Evolutionary conservation across 2,888 invertebrate genomes (phyloP).

Genomic region (Euphydryas editha): DNA sequence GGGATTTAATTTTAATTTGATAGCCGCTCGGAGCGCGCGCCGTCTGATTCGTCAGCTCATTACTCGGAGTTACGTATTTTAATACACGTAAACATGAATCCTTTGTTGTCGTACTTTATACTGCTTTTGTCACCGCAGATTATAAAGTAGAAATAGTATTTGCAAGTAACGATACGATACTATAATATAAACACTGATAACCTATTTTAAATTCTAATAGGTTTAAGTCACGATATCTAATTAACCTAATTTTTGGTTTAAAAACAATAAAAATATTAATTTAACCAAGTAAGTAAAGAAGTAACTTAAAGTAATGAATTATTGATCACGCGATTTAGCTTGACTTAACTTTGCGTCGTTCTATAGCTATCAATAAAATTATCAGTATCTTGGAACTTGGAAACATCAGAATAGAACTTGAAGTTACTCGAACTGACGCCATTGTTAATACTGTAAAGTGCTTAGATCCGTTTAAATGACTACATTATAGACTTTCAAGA

Average conservation of each 20-base stretch:
- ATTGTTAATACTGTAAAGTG: constrained; percentile 22
- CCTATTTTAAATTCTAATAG: constrained; percentile 3
- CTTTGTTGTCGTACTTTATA: constrained; percentile 16
- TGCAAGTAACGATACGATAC: neutral
- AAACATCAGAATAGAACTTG: constrained; percentile 9
- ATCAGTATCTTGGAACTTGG: constrained; percentile 11
- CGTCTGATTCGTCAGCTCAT: constrained; percentile 68
- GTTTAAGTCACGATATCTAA: constrained; percentile 1
- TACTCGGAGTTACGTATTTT: constrained; percentile 38
- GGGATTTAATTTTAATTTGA: constrained; percentile 78
- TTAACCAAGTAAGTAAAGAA: neutral
- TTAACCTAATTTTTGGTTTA: neutral
- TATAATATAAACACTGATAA: neutral
- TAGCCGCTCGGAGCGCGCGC: constrained; percentile 62
- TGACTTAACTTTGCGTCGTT: neutral
- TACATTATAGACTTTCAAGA: constrained; percentile 11
- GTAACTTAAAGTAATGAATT: neutral
- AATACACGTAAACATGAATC: constrained; percentile 31
- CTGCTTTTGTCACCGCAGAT: neutral
- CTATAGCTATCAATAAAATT: neutral
- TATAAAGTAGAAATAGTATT: neutral
- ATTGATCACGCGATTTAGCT: constrained; percentile 5
- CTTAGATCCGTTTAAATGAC: constrained; percentile 10
- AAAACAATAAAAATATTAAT: neutral
- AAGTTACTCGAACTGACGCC: constrained; percentile 24